Evolutionary conservation across 2,888 invertebrate genomes (phyloP).

Genomic region (Ornithoptera priamus): DNA sequence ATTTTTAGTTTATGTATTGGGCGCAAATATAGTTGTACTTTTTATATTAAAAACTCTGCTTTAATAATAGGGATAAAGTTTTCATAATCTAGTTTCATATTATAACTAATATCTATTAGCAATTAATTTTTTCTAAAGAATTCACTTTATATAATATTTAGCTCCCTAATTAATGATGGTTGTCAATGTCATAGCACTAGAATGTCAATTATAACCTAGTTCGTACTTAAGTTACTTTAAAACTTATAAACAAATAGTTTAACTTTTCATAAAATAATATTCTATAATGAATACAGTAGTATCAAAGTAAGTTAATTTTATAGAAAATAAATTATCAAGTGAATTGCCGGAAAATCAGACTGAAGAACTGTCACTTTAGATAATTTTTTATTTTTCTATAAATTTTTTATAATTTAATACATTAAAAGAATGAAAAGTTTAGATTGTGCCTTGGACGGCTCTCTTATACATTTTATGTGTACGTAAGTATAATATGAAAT

Average conservation of each 20-base stretch:
- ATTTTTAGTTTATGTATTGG: too few species aligned
- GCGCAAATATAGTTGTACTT: too few species aligned
- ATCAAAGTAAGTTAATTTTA: neutral
- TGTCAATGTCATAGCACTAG: conserved; percentile 21
- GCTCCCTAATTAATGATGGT: neutral
- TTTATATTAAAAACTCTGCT: too few species aligned
- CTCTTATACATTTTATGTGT: neutral
- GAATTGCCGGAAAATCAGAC: conserved; percentile 5
- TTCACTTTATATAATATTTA: too few species aligned
- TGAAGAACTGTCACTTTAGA: conserved; percentile 19
- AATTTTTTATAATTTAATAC: neutral
- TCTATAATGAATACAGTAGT: too few species aligned
- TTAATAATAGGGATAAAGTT: too few species aligned
- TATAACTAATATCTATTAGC: too few species aligned
- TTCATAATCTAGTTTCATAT: too few species aligned
- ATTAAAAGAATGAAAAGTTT: neutral
- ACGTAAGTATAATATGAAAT: conserved; percentile 6
- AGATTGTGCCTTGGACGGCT: neutral
- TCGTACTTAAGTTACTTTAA: conserved; percentile 11
- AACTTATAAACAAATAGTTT: conserved; percentile 26
- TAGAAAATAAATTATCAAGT: conserved; percentile 1
- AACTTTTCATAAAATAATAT: neutral
- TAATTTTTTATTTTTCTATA: conserved; percentile 6
- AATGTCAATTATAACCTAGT: conserved; percentile 29
- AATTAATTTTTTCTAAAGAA: too few species aligned